A percentile compares a stretch with the other conserved stretches of the same genome.
Evolutionary conservation across 2,888 invertebrate genomes (phyloP).

Genomic region (Litoditis marina): DNA sequence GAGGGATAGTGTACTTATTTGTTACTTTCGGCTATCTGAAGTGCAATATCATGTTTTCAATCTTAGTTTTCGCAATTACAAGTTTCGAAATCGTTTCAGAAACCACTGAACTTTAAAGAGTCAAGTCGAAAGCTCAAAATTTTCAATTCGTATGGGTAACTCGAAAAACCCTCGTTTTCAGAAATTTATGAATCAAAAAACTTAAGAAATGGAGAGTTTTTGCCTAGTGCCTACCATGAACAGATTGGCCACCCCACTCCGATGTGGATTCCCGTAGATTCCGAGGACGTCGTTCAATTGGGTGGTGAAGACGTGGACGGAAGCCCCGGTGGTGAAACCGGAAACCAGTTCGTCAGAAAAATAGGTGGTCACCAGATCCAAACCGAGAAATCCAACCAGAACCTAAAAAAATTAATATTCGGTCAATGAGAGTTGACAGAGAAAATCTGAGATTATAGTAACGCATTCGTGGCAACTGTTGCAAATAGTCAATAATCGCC

Average conservation of each 20-base stretch:
- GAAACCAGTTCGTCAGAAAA: slow-evolving; percentile 51
- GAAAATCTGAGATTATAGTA: background rate
- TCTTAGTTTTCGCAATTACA: too few relatives aligned
- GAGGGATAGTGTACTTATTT: too few relatives aligned
- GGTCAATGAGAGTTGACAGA: background rate
- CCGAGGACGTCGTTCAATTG: slow-evolving; percentile 65
- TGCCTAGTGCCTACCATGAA: slow-evolving; percentile 22
- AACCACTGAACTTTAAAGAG: too few relatives aligned
- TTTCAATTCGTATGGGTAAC: slow-evolving; percentile 3
- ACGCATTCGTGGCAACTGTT: too few relatives aligned
- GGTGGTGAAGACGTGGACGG: slow-evolving; percentile 65
- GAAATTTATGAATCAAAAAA: too few relatives aligned
- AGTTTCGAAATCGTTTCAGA: too few relatives aligned
- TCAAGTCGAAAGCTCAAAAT: slow-evolving; percentile 12
- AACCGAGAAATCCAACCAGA: slow-evolving; percentile 73
- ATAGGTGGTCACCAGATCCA: slow-evolving; percentile 59
- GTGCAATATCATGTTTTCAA: too few relatives aligned
- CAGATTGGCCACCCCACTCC: slow-evolving; percentile 34
- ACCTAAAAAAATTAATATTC: slow-evolving; percentile 66
- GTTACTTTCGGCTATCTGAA: too few relatives aligned
- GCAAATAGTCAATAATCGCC: too few relatives aligned
- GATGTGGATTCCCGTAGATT: slow-evolving; percentile 22
- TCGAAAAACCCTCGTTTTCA: too few relatives aligned
- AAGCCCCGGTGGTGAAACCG: slow-evolving; percentile 66
- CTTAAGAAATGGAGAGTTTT: background rate